Evolutionary conservation across 2,888 invertebrate species (phyloP), one percentile per base, ranked within the genome.

Genomic region (Polyommatus iphigenia): DNA sequence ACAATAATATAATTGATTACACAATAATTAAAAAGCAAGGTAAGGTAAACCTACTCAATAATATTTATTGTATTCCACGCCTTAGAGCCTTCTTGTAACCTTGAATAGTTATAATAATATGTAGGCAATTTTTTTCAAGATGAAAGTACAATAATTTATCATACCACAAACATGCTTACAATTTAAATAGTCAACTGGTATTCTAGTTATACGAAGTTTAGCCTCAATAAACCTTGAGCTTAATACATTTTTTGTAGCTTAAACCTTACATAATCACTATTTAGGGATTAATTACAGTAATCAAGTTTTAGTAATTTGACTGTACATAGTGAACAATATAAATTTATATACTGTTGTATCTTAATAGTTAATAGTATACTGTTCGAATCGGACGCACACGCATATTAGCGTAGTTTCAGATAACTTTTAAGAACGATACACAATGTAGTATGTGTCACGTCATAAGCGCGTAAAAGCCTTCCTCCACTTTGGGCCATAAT

Each of bases 301-400:
- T 67, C 24, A 67, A 20, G 24, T 67, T 29, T 1, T 67, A 67
- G 2, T 67, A 32, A 32, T 67, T 67, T 67, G 77, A 78, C 78
- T 79, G 80, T 80, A 80, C 78, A 59, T 67, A 71, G 59, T 54
- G 1, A 18, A 54, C 5, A 5, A 54, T 54, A 18, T 54, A 54
- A 36, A 36, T 13, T 4, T 5, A 18, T 5, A 18, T 54, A 54
- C 18, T 5, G 50, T 15, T 15, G 50, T 54, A 54, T 54, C 13
- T 54, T 5, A 18, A 15, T 15, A 50, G 0, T 15, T 15, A 24
- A 1, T 24, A 1, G 15, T 15, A 4, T 18, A 18, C 54, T 5
- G 3, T 54, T 2, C 54, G 1, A 54, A 54, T 54, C 54, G 1
- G 18, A 18, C 3, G 18, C 54, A 54, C 54, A 54, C 54, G 18